A percentile compares a stretch with the other conserved stretches of the same genome.
Conservation (phyloP, 2,113 vertebrate species). For the Eclectus roratus region DNA sequence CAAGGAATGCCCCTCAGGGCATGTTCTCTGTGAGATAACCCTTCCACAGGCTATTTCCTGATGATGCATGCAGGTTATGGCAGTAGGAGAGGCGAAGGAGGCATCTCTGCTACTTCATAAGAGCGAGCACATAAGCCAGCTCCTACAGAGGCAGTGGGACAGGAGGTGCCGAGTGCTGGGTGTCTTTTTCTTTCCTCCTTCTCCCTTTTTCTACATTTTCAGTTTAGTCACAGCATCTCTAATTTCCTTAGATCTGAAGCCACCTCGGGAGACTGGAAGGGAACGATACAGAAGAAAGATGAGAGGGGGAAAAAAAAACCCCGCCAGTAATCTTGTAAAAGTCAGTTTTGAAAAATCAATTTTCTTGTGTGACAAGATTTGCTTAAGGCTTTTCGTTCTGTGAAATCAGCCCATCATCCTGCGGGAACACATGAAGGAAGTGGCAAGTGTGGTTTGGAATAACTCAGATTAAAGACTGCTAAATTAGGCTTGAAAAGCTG, state of each 20-base stretch:
- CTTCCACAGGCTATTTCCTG: background rate
- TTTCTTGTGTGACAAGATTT: conserved; percentile 66
- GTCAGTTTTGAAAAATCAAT: conserved; percentile 71
- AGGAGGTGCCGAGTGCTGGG: background rate
- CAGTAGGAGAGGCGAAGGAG: background rate
- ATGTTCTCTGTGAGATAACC: background rate
- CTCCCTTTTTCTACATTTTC: conserved; percentile 36
- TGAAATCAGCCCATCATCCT: conserved; percentile 67
- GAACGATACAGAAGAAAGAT: conserved; percentile 25
- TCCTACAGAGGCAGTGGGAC: background rate
- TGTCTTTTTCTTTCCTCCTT: background rate
- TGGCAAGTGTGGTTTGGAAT: conserved; percentile 37
- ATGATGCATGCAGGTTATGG: fast-evolving
- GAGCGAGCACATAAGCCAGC: fast-evolving
- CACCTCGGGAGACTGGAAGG: conserved; percentile 53
- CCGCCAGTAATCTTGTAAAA: conserved; percentile 54
- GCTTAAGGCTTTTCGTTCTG: conserved; percentile 59
- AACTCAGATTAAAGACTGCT: conserved; percentile 64
- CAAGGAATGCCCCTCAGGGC: background rate
- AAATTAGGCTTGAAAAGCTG: conserved; percentile 48
- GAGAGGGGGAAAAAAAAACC: background rate
- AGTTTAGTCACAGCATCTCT: conserved; percentile 58
- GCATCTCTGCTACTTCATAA: background rate
- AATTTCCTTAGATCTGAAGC: conserved; percentile 64
- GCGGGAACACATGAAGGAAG: conserved; percentile 40